Percentiles rank a stretch among this genome's conserved stretches.
phyloP scores from a whole-genome alignment of 1,140 invertebrate genomes.

The Heliothis virescens region DNA sequence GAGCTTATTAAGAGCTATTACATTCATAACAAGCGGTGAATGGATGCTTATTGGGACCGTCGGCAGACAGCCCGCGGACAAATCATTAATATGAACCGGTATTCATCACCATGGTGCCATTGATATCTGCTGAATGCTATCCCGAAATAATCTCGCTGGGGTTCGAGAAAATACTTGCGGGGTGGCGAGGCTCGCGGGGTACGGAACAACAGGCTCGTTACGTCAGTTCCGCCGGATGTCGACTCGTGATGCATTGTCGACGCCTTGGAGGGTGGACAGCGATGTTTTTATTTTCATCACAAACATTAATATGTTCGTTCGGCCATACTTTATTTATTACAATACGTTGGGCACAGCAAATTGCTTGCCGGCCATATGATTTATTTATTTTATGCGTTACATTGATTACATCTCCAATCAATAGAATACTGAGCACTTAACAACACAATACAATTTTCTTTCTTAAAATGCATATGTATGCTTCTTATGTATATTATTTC shows the following conservation, averaged over 20 bases:
- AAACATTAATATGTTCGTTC: conserved; percentile 68
- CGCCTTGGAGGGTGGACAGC: conserved; percentile 70
- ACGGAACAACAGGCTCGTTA: conserved; percentile 82
- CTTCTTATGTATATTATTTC: not conserved
- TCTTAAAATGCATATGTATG: too few relatives aligned
- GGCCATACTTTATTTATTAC: conserved; percentile 45
- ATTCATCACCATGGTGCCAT: conserved; percentile 79
- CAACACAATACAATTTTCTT: too few relatives aligned
- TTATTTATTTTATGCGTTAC: not conserved
- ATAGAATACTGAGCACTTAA: too few relatives aligned
- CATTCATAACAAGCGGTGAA: conserved; percentile 54
- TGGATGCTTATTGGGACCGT: conserved; percentile 54
- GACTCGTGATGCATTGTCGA: conserved; percentile 77
- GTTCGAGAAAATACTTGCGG: conserved; percentile 65
- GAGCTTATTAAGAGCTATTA: conserved; percentile 64
- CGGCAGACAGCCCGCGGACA: conserved; percentile 68
- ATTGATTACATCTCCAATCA: too few relatives aligned
- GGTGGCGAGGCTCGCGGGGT: conserved; percentile 49
- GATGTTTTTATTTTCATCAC: conserved; percentile 70
- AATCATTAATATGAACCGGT: conserved; percentile 74
- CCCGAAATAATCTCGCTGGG: conserved; percentile 76
- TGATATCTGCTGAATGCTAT: conserved; percentile 74
- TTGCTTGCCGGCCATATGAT: not conserved
- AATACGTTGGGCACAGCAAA: conserved; percentile 35
- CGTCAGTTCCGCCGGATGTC: conserved; percentile 80